Percentiles rank a stretch among this genome's conserved stretches.
phyloP scores from a whole-genome alignment of 2,888 invertebrate species.

The Arctia plantaginis region DNA sequence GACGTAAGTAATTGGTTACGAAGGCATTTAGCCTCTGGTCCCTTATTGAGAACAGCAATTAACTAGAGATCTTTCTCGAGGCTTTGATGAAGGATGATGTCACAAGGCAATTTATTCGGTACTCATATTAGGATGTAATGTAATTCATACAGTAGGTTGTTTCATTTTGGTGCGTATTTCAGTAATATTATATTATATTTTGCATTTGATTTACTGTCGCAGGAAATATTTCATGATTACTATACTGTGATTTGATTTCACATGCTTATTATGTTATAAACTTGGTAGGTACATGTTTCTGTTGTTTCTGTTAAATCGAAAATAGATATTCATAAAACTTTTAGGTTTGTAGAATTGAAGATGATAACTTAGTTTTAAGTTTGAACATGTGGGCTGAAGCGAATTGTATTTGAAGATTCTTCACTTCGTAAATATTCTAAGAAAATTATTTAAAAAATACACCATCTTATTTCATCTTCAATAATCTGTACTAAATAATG shows the following conservation, averaged over 20 bases:
- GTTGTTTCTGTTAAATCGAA: no score
- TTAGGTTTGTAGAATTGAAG: background rate
- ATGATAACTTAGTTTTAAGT: background rate
- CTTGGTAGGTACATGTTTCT: background rate
- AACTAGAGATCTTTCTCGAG: conserved; percentile 16
- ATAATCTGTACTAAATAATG: no score
- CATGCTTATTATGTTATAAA: background rate
- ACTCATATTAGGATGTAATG: background rate
- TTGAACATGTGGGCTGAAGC: background rate
- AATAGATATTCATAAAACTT: background rate
- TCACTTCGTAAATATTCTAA: background rate
- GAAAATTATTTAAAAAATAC: no score
- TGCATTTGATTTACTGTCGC: no score
- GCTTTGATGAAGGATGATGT: conserved; percentile 14
- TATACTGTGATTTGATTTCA: background rate
- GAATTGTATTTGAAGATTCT: background rate
- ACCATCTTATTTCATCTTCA: no score
- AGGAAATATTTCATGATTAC: background rate
- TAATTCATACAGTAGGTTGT: background rate
- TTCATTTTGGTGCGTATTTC: background rate
- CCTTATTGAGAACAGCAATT: conserved; percentile 18
- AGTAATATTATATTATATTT: background rate
- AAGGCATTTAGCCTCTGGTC: conserved; percentile 12
- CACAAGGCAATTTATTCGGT: conserved; percentile 12
- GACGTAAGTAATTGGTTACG: conserved; percentile 14